Conservation (phyloP, 2,797 vertebrate genomes). For the Danio albolineatus region DNA sequence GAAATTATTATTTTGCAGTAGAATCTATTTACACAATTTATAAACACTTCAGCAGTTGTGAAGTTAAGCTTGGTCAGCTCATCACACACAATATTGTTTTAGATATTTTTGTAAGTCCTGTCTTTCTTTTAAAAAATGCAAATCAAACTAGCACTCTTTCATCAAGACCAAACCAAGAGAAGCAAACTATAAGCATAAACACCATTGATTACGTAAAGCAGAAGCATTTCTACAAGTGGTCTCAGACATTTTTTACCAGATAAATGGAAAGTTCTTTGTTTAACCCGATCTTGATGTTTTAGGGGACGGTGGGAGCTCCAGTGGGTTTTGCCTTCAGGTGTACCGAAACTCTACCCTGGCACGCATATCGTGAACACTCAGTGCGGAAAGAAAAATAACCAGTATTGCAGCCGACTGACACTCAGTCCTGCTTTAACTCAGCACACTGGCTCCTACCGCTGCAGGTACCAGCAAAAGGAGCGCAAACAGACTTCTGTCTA, state of each 20-base stretch:
- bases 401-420: slow-evolving; percentile 86
- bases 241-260: slow-evolving; percentile 9
- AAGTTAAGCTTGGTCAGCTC: too few relatives aligned
- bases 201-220: not conserved
- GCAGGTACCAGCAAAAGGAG: slow-evolving; percentile 81
- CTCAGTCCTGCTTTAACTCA: slow-evolving; percentile 77
- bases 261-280: not conserved
- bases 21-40: too few relatives aligned
- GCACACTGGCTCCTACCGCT: slow-evolving; percentile 90
- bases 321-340: slow-evolving; percentile 85
- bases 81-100: too few relatives aligned
- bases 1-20: too few relatives aligned
- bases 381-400: slow-evolving; percentile 83
- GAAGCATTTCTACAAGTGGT: not conserved
- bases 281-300: slow-evolving; percentile 62
- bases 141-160: too few relatives aligned
- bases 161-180: too few relatives aligned
- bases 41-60: too few relatives aligned
- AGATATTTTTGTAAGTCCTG: too few relatives aligned
- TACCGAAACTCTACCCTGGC: slow-evolving; percentile 75
- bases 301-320: slow-evolving; percentile 88
- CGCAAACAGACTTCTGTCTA: slow-evolving; percentile 82
- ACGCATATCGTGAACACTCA: slow-evolving; percentile 79
- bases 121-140: too few relatives aligned
- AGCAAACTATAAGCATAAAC: too few relatives aligned